Conservation (phyloP, 2,888 invertebrate species). For the Ormia ochracea region DNA sequence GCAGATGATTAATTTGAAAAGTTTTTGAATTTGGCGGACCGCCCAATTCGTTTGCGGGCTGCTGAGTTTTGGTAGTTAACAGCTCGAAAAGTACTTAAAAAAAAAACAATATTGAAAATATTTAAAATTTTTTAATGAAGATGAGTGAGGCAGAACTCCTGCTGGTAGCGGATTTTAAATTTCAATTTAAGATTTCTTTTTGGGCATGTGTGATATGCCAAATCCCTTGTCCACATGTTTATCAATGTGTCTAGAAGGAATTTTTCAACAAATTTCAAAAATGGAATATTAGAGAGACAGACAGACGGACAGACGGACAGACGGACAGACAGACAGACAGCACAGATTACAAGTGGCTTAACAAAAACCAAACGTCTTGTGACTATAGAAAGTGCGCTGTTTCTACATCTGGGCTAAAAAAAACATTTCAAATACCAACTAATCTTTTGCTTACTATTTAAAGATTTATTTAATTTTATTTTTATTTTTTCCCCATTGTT, state of each 20-base stretch:
- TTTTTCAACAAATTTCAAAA: not conserved
- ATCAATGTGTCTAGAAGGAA: constrained; percentile 30
- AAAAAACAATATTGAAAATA: not conserved
- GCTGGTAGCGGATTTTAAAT: constrained; percentile 20
- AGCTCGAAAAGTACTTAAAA: constrained; percentile 21
- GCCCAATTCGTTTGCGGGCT: constrained; percentile 33
- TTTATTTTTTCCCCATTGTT: not conserved
- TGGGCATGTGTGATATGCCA: constrained; percentile 23
- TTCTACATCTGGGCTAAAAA: not conserved
- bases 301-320: too few relatives aligned
- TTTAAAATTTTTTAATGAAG: not conserved
- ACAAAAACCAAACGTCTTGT: not conserved
- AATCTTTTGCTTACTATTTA: not conserved
- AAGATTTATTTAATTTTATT: constrained; percentile 1
- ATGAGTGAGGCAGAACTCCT: constrained; percentile 19
- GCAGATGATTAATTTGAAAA: constrained; percentile 42
- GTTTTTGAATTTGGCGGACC: constrained; percentile 20
- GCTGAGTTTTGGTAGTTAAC: not conserved
- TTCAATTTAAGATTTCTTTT: constrained; percentile 13
- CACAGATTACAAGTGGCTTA: constrained; percentile 53
- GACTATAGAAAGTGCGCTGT: not conserved
- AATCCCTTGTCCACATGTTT: constrained; percentile 56
- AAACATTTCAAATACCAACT: not conserved
- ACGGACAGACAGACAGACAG: not conserved
- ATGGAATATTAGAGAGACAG: too few relatives aligned